phyloP scores from a whole-genome alignment of 2,888 invertebrate species.

The Chorisops tibialis region DNA sequence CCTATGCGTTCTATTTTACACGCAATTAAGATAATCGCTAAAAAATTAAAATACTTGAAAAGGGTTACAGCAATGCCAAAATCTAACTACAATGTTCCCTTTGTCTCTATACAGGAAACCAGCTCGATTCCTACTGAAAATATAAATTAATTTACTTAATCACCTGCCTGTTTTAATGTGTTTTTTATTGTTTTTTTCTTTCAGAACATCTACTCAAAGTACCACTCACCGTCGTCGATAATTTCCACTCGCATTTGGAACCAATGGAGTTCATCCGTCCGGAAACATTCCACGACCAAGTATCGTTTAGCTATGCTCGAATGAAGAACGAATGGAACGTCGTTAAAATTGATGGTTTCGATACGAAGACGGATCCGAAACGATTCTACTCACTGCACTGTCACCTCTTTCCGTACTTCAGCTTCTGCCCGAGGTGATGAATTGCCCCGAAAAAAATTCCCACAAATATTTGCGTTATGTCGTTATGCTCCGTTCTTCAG shows the following conservation, averaged over 20 bases:
- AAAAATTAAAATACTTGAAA: too few relatives aligned
- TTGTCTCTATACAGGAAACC: too few relatives aligned
- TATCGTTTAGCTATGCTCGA: slow-evolving; percentile 82
- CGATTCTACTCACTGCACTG: slow-evolving; percentile 89
- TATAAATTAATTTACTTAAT: too few relatives aligned
- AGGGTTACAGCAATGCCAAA: too few relatives aligned
- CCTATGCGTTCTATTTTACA: too few relatives aligned
- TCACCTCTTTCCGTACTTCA: slow-evolving; percentile 79
- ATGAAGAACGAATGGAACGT: slow-evolving; percentile 81
- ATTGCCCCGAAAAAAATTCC: background rate
- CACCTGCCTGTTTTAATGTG: too few relatives aligned
- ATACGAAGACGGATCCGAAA: slow-evolving; percentile 74
- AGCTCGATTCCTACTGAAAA: too few relatives aligned
- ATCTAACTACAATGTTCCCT: too few relatives aligned
- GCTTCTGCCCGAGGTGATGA: slow-evolving; percentile 71
- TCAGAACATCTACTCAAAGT: slow-evolving; percentile 77
- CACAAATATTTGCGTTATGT: background rate
- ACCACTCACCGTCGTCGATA: slow-evolving; percentile 80
- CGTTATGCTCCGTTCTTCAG: background rate
- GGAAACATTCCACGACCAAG: slow-evolving; percentile 79
- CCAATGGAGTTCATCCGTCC: slow-evolving; percentile 82
- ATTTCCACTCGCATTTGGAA: slow-evolving; percentile 94
- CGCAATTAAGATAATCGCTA: too few relatives aligned
- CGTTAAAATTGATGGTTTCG: slow-evolving; percentile 77
- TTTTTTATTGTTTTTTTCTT: slow-evolving; percentile 46